phyloP scores from a whole-genome alignment of 2,797 vertebrate genomes.

The Sebastes alutus region DNA sequence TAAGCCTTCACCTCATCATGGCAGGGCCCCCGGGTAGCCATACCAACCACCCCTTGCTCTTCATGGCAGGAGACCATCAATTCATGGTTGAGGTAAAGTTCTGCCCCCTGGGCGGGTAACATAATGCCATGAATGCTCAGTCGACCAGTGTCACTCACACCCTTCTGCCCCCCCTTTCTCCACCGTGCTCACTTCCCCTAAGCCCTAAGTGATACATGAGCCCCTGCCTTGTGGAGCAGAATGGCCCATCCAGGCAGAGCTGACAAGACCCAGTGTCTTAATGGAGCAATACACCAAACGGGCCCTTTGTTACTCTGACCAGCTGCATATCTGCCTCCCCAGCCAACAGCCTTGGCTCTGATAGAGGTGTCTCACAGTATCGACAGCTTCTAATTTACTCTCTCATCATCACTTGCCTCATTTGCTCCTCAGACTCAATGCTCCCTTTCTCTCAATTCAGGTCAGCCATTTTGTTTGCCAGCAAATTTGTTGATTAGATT shows the following conservation, averaged over 20 bases:
- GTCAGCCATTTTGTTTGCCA: constrained; percentile 78
- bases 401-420: constrained; percentile 82
- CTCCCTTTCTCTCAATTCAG: constrained; percentile 72
- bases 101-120: constrained; percentile 68
- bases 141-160: constrained; percentile 77
- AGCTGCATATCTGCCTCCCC: constrained; percentile 74
- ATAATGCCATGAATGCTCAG: constrained; percentile 79
- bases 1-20: constrained; percentile 71
- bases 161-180: constrained; percentile 54
- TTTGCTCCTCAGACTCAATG: constrained; percentile 78
- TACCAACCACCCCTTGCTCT: constrained; percentile 60
- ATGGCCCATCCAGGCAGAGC: constrained; percentile 72
- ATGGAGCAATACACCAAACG: constrained; percentile 77
- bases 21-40: constrained; percentile 54
- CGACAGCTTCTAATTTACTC: constrained; percentile 82
- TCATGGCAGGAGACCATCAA: constrained; percentile 75
- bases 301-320: constrained; percentile 70
- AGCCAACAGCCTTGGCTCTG: constrained; percentile 76
- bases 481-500: constrained; percentile 73
- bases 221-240: constrained; percentile 73
- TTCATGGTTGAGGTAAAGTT: constrained; percentile 78
- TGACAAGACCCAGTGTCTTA: constrained; percentile 82
- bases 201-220: constrained; percentile 73
- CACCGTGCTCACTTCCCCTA: constrained; percentile 67
- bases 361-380: constrained; percentile 78